Conservation (phyloP, 2,888 invertebrate genomes). For the Aleiodes leptofemur region DNA sequence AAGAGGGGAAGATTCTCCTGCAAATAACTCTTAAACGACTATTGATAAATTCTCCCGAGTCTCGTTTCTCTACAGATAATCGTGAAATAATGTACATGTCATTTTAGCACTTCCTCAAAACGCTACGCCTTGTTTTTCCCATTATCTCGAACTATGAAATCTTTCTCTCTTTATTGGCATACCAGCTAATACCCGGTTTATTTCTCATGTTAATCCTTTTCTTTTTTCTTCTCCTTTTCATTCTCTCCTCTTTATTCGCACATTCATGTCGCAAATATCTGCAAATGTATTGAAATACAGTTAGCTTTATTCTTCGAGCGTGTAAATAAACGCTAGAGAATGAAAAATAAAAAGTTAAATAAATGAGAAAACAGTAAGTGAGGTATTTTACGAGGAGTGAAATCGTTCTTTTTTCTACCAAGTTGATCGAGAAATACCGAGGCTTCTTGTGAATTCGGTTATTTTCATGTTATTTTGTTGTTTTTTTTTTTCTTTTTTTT, state of each 20-base stretch:
- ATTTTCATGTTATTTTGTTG: constrained; percentile 32
- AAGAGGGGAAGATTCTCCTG: too few species aligned
- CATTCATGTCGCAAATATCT: constrained; percentile 21
- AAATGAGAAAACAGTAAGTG: constrained; percentile 42
- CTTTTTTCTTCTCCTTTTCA: background rate
- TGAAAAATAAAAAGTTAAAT: constrained; percentile 32
- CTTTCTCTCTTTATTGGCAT: background rate
- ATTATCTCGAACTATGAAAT: too few species aligned
- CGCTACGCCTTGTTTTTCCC: too few species aligned
- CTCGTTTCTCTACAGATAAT: too few species aligned
- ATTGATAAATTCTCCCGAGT: too few species aligned
- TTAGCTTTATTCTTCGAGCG: constrained; percentile 59
- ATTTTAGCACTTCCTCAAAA: too few species aligned
- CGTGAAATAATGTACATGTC: too few species aligned
- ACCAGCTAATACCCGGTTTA: constrained; percentile 10
- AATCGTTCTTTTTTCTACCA: constrained; percentile 50
- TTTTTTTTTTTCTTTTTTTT: constrained; percentile 45
- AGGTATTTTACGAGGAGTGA: constrained; percentile 53
- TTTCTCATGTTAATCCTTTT: constrained; percentile 12
- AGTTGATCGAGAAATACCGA: constrained; percentile 49
- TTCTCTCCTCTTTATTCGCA: background rate
- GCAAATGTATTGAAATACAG: constrained; percentile 59
- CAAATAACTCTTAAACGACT: too few species aligned
- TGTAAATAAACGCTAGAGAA: constrained; percentile 5
- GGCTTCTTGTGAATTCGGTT: constrained; percentile 54